Conservation (phyloP, 1,140 invertebrate species). For the Yoshiicerus persimilis region DNA sequence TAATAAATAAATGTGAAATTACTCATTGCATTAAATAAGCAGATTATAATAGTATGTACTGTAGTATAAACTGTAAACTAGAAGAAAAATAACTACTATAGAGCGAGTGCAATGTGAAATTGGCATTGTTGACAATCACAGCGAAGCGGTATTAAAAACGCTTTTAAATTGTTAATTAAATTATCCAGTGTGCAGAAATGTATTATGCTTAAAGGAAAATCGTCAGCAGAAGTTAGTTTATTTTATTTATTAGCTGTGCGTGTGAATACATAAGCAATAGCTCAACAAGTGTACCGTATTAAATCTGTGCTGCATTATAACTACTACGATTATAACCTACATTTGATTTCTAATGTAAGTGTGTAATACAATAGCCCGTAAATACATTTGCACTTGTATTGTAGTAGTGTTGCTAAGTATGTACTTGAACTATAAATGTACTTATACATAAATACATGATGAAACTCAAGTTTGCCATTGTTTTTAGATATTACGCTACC, state of each 20-base stretch:
- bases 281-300: neutral
- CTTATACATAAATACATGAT: neutral
- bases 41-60: neutral
- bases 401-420: neutral
- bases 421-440: neutral
- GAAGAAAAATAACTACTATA: neutral
- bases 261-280: neutral
- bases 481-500: neutral
- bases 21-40: neutral
- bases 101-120: neutral
- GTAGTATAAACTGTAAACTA: neutral
- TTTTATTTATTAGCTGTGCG: neutral
- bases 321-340: neutral
- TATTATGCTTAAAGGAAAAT: neutral
- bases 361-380: neutral
- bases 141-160: neutral
- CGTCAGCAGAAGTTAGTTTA: neutral
- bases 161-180: neutral
- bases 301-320: neutral
- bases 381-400: neutral
- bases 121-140: neutral
- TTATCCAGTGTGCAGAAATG: neutral
- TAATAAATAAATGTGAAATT: neutral
- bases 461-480: constrained; percentile 16
- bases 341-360: neutral